Evolutionary conservation across 2,888 invertebrate genomes (phyloP).

Genomic region (Cetonia aurata): DNA sequence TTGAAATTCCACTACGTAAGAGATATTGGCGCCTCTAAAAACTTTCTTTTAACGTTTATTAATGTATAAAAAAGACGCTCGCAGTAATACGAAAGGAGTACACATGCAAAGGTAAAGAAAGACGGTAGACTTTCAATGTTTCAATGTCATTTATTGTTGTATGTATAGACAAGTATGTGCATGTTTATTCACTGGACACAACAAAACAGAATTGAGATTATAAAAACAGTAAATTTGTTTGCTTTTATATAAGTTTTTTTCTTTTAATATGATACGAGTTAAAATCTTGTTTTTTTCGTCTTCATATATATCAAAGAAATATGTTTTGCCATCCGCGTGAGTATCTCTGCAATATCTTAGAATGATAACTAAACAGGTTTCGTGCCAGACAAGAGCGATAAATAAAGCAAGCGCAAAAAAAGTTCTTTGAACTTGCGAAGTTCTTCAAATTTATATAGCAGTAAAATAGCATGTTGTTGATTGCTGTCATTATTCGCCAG

Average conservation of each 20-base stretch:
- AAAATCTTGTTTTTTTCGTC: too few species aligned
- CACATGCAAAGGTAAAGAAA: not conserved
- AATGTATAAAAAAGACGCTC: constrained; percentile 13
- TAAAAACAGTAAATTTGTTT: too few species aligned
- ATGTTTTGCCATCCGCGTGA: too few species aligned
- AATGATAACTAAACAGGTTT: constrained; percentile 3
- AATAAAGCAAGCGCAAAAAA: constrained; percentile 10
- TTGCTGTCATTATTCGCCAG: too few species aligned
- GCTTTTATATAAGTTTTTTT: too few species aligned
- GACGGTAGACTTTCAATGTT: constrained; percentile 18
- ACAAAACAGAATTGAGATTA: too few species aligned
- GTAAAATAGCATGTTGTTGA: too few species aligned
- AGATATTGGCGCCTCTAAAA: constrained; percentile 15
- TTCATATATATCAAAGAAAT: too few species aligned
- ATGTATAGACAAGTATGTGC: not conserved
- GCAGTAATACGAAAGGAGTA: constrained; percentile 23
- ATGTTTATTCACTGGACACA: too few species aligned
- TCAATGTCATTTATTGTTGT: constrained; percentile 15
- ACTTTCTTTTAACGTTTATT: constrained; percentile 31
- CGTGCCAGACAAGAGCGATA: not conserved
- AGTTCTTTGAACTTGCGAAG: constrained; percentile 21
- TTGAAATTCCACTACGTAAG: constrained; percentile 3
- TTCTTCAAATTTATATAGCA: too few species aligned
- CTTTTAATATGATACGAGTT: too few species aligned
- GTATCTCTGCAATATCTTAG: too few species aligned